Evolutionary conservation across 1,140 invertebrate genomes (phyloP).

Genomic region (Spodoptera frugiperda): DNA sequence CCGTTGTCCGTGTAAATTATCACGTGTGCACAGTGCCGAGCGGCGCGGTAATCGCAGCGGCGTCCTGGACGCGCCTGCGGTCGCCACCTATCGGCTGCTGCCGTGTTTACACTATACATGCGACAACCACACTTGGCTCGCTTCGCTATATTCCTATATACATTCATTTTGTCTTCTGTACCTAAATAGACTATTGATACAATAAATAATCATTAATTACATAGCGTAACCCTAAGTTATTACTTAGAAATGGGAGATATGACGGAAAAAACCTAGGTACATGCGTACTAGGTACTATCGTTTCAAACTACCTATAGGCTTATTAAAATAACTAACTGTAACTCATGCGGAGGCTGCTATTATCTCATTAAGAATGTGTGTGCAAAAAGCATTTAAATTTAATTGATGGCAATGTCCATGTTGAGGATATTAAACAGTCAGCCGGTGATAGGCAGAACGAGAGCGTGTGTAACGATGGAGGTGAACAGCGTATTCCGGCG

Average conservation of each 20-base stretch:
- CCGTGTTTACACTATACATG: constrained; percentile 50
- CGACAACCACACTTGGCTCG: constrained; percentile 39
- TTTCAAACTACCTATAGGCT: no score
- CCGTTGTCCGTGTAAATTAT: constrained; percentile 64
- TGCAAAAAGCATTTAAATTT: no score
- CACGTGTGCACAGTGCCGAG: constrained; percentile 52
- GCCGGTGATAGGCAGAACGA: constrained; percentile 7
- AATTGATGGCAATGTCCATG: background rate
- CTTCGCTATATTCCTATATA: constrained; percentile 3
- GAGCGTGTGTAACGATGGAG: constrained; percentile 29
- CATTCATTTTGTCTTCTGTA: constrained; percentile 1
- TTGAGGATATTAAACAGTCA: constrained; percentile 17
- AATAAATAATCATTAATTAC: no score
- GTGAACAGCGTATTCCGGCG: constrained; percentile 44
- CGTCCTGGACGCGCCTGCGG: constrained; percentile 51
- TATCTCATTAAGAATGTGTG: no score
- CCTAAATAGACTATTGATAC: no score
- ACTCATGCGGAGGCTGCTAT: no score
- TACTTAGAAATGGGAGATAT: no score
- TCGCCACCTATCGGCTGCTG: constrained; percentile 53
- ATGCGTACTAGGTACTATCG: no score
- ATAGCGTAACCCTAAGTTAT: no score
- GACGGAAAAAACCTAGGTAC: no score
- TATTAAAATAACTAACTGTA: no score
- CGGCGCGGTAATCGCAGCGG: constrained; percentile 57